Conservation (phyloP, 2,113 vertebrate species). For the Nansenia antarctica region DNA sequence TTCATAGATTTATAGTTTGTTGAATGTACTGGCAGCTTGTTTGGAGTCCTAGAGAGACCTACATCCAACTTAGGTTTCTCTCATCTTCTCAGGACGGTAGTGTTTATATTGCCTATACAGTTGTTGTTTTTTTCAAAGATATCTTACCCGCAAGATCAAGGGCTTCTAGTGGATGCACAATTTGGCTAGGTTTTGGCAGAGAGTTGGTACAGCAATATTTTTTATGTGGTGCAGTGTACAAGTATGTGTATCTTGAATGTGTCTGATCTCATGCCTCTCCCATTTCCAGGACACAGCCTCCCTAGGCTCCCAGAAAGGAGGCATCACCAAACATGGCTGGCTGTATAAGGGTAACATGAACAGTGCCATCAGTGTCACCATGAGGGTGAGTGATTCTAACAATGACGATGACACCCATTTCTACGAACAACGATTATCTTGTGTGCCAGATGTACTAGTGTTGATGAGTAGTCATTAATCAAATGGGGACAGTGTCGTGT, state of each 20-base stretch:
- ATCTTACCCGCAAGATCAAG: slow-evolving; percentile 50
- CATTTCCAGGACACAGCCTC: slow-evolving; percentile 89
- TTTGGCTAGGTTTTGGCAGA: slow-evolving; percentile 5
- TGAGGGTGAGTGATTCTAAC: slow-evolving; percentile 85
- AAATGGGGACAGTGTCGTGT: no score
- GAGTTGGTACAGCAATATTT: slow-evolving; percentile 12
- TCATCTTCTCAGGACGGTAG: not conserved
- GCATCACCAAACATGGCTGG: slow-evolving; percentile 96
- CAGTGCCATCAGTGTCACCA: slow-evolving; percentile 97
- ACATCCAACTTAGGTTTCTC: not conserved
- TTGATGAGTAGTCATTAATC: not conserved
- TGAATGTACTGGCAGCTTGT: slow-evolving; percentile 61
- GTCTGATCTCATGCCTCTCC: slow-evolving; percentile 22
- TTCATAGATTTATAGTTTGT: slow-evolving; percentile 48
- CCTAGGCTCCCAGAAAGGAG: slow-evolving; percentile 95
- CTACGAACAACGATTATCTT: not conserved
- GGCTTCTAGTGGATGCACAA: not conserved
- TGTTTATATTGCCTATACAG: not conserved
- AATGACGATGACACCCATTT: not conserved
- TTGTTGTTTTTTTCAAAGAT: not conserved
- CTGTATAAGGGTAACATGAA: slow-evolving; percentile 99
- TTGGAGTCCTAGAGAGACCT: slow-evolving; percentile 39
- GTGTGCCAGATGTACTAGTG: not conserved
- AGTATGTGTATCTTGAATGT: slow-evolving; percentile 14
- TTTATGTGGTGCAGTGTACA: not conserved